These are phyloP conservation scores for Leptinotarsa haldemani DNA, from an alignment of 2,888 invertebrate species.

Conservation along the genomic window DNA sequence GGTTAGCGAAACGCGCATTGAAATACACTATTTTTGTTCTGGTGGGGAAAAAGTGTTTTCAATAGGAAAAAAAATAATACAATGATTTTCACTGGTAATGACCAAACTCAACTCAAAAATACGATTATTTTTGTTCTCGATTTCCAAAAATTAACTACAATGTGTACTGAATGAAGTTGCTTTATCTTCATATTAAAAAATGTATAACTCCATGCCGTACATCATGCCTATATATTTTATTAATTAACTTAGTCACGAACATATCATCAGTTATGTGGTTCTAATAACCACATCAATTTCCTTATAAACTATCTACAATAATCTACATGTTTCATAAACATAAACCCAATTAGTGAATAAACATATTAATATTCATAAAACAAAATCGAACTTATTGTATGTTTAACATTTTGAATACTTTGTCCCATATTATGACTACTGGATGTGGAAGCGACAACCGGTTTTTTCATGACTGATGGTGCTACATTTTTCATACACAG, in stretches of 20 bases:
- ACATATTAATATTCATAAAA: background rate
- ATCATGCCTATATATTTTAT: background rate
- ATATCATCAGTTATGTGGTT: background rate
- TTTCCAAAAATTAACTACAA: background rate
- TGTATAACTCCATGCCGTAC: background rate
- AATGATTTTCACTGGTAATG: no score
- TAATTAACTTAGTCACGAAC: background rate
- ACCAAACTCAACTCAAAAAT: no score
- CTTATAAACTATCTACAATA: background rate
- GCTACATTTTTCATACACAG: conserved; percentile 2
- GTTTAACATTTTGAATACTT: background rate
- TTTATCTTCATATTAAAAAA: no score
- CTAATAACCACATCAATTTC: background rate
- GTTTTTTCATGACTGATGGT: no score
- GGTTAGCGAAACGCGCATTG: no score
- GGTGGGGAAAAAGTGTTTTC: no score
- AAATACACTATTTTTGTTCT: no score
- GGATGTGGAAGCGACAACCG: no score
- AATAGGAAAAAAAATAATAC: no score
- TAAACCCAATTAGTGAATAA: background rate
- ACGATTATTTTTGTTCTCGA: background rate
- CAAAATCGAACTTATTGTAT: background rate
- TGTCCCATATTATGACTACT: no score
- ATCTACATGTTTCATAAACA: background rate
- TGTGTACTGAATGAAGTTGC: no score